Percentiles rank a stretch among this genome's conserved stretches.
phyloP scores from a whole-genome alignment of 1,140 invertebrate species.

The Hyles euphorbiae region DNA sequence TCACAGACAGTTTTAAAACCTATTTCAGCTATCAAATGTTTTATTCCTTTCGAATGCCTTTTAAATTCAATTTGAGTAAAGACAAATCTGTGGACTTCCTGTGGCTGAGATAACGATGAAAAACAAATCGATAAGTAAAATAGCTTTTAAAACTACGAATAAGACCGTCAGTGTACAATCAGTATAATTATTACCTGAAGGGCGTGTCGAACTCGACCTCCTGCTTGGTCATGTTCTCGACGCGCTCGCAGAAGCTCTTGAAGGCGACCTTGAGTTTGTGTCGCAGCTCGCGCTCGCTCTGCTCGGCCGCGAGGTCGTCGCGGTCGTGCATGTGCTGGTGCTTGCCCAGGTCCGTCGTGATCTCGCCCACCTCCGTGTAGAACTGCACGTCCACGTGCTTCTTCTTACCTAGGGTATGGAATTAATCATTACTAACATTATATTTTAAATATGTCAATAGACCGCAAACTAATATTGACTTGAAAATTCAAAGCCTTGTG shows the following conservation, averaged over 20 bases:
- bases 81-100: no score
- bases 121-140: no score
- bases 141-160: no score
- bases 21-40: no score
- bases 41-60: no score
- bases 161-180: no score
- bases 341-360: constrained; percentile 99
- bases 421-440: neutral
- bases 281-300: constrained; percentile 96
- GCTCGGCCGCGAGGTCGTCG: constrained; percentile 98
- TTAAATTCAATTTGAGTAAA: no score
- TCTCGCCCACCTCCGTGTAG: constrained; percentile 99
- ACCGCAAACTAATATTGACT: neutral
- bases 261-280: constrained; percentile 98
- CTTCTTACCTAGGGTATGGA: constrained; percentile 83
- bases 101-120: no score
- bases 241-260: constrained; percentile 98
- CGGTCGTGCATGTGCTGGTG: constrained; percentile 99
- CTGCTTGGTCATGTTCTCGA: constrained; percentile 96
- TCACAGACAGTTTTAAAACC: no score
- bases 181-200: constrained; percentile 77
- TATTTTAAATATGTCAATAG: neutral
- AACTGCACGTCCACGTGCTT: constrained; percentile 99
- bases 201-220: constrained; percentile 99
- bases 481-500: no score